Evolutionary conservation across 1,140 invertebrate genomes (phyloP).

Genomic region (Saccostrea cuccullata): DNA sequence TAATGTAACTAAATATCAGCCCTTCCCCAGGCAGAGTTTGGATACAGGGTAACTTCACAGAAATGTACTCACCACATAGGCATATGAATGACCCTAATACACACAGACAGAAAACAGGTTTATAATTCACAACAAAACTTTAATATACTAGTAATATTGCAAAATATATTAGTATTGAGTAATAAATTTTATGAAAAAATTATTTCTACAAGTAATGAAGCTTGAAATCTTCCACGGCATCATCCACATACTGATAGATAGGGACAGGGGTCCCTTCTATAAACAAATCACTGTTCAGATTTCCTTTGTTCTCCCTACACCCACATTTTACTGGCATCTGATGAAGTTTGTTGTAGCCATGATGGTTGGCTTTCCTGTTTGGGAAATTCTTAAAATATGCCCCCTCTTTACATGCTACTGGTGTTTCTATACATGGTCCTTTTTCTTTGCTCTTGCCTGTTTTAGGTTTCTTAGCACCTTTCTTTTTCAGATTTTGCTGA

Average conservation of each 20-base stretch:
- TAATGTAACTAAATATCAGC: background rate
- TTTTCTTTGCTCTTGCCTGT: background rate
- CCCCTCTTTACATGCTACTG: background rate
- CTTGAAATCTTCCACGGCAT: background rate
- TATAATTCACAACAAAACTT: background rate
- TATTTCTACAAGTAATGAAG: background rate
- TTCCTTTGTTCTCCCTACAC: background rate
- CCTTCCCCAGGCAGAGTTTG: background rate
- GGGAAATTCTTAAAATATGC: constrained; percentile 3
- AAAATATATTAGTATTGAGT: background rate
- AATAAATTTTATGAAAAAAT: background rate
- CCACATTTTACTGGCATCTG: background rate
- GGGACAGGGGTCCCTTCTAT: constrained; percentile 5
- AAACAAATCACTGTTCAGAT: background rate
- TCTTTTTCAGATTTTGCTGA: background rate
- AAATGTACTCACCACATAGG: constrained; percentile 7
- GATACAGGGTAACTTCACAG: background rate
- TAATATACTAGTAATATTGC: background rate
- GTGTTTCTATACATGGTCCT: background rate
- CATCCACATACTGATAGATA: constrained; percentile 3
- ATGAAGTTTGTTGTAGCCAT: background rate
- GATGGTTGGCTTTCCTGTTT: constrained; percentile 9
- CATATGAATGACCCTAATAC: constrained; percentile 35
- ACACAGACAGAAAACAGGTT: constrained; percentile 21
- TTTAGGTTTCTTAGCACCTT: background rate